Base-by-base conservation (phyloP, 1,140 invertebrate species). In the Chrysoperla carnea region DNA sequence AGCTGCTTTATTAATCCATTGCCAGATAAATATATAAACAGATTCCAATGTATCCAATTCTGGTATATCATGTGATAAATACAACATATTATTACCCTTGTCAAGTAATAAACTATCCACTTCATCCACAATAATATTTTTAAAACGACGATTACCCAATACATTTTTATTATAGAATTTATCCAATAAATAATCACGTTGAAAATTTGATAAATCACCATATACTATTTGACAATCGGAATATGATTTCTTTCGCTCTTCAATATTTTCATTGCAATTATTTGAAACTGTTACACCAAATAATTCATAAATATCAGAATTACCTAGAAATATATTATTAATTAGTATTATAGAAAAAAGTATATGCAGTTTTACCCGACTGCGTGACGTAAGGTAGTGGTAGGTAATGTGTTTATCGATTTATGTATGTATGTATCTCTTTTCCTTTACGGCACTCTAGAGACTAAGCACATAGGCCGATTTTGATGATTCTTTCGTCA, bases 71-170 rank as follows among this genome's bases (percentile, higher is more conserved):
- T 54, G 49, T 0, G 57, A 59, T 40, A 62, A 46, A 39, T 59
- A 57, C 0, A 58, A 44, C n/a, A 60, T 53, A 39, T 57, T 54
- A 13, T 52, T 52, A 3, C 55, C 59, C 36, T 58, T 59, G 40
- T 62, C 60, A 0, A 62, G 49, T 13, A 61, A 41, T 59, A 62
- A 58, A 27, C 55, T 60, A 36, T 62, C 60, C 6, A 62, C 58
- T 42, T 62, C 60, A 43, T 62, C 60, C 8, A 62, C 42, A 8
- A 61, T 54, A 0, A 59, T 45, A 29, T 50, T 51, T 12, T 46
- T 45, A 40, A 54, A 55, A 11, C 41, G 45, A 33, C 50, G 50
- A 37, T 52, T 48, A 13, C 50, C 48, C 9, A 50, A 28, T 33
- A 49, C 52, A 12, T 53, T 54, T 23, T 51, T 44, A 4, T 48